phyloP scores from a whole-genome alignment of 2,888 invertebrate species.

The Xanthorhoe spadicearia region DNA sequence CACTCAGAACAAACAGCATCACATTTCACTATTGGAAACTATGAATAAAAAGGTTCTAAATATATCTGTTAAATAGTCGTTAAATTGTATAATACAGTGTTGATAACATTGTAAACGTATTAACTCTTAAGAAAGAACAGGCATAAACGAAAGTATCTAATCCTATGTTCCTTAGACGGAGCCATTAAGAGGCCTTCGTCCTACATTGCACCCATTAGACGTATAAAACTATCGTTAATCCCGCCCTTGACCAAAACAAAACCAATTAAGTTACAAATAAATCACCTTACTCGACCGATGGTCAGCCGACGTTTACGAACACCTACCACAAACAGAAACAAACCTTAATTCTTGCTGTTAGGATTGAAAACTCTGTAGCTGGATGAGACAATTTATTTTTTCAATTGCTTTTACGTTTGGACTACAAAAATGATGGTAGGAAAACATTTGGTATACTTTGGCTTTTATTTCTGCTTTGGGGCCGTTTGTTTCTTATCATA shows the following conservation, averaged over 20 bases:
- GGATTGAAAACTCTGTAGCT: conserved; percentile 4
- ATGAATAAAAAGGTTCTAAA: too few species aligned
- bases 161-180: conserved; percentile 36
- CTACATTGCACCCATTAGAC: conserved; percentile 67
- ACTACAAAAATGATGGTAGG: conserved; percentile 47
- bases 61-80: too few species aligned
- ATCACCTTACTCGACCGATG: conserved; percentile 56
- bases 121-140: background rate
- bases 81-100: too few species aligned
- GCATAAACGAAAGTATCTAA: conserved; percentile 18
- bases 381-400: conserved; percentile 43
- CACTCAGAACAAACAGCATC: too few species aligned
- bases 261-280: conserved; percentile 76
- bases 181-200: conserved; percentile 62
- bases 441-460: conserved; percentile 44
- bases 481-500: conserved; percentile 33
- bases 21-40: too few species aligned
- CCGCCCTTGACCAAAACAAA: conserved; percentile 74
- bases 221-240: conserved; percentile 73
- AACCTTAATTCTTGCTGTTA: conserved; percentile 5
- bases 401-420: conserved; percentile 46
- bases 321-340: conserved; percentile 34
- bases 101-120: background rate
- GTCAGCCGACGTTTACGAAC: conserved; percentile 53
- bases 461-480: conserved; percentile 35